Evolutionary conservation across 1,140 invertebrate genomes (phyloP).

Genomic region (Nautilus pompilius): DNA sequence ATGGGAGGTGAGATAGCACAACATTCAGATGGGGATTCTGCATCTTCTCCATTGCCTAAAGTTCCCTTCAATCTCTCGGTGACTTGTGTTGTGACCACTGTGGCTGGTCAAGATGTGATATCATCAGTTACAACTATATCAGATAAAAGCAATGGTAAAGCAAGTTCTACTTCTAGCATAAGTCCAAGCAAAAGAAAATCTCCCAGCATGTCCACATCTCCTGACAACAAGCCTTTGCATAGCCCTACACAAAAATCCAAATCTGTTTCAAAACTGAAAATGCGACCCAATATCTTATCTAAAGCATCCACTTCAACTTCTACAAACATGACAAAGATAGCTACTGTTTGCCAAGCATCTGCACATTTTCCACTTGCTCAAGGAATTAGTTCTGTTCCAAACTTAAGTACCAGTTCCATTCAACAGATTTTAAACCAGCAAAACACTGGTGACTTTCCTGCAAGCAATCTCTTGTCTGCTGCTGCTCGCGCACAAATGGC

Average conservation of each 20-base stretch:
- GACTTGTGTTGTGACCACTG: no score
- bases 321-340: not conserved
- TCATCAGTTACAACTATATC: no score
- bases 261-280: not conserved
- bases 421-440: conserved; percentile 25
- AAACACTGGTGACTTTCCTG: conserved; percentile 47
- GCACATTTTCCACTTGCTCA: not conserved
- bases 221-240: no score
- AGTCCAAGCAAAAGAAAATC: no score
- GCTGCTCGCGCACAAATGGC: conserved; percentile 37
- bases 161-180: no score
- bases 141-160: no score
- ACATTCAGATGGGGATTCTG: no score
- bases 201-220: no score
- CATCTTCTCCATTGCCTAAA: no score
- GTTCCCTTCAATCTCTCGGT: no score
- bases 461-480: conserved; percentile 40
- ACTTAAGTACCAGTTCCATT: not conserved
- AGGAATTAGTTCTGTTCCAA: not conserved
- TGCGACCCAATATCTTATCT: not conserved
- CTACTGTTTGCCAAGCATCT: not conserved
- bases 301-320: not conserved
- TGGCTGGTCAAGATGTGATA: no score
- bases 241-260: not conserved
- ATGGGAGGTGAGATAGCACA: no score